These are phyloP conservation scores for Hofmannophila pseudospretella DNA, from an alignment of 2,888 invertebrate species.

Conservation along the genomic window DNA sequence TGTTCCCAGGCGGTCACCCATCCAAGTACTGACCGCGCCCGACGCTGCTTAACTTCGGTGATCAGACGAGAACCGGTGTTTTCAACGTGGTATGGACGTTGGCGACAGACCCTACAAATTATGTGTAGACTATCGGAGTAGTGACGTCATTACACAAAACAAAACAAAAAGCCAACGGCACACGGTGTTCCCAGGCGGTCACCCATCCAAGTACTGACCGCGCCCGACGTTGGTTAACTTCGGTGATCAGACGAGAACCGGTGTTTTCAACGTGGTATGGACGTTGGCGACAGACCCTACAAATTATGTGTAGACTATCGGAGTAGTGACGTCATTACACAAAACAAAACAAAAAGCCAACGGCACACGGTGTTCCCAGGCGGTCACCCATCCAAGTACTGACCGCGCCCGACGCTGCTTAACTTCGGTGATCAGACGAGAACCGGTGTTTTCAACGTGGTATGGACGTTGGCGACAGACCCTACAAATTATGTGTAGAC, in stretches of 20 bases:
- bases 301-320: too few species aligned
- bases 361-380: slow-evolving; percentile 64
- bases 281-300: slow-evolving; percentile 49
- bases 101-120: too few species aligned
- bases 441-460: too few species aligned
- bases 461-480: too few species aligned
- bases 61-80: slow-evolving; percentile 52
- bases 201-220: slow-evolving; percentile 55
- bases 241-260: slow-evolving; percentile 55
- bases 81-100: slow-evolving; percentile 59
- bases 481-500: too few species aligned
- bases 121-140: too few species aligned
- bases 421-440: slow-evolving; percentile 74
- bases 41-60: slow-evolving; percentile 52
- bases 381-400: slow-evolving; percentile 74
- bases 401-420: slow-evolving; percentile 70
- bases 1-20: slow-evolving; percentile 45
- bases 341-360: slow-evolving; percentile 57
- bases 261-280: slow-evolving; percentile 55
- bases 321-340: too few species aligned
- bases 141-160: too few species aligned
- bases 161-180: slow-evolving; percentile 33
- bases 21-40: slow-evolving; percentile 56
- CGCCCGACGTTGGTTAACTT: slow-evolving; percentile 53
- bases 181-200: slow-evolving; percentile 45